Evolutionary conservation across 2,797 vertebrate species (phyloP).

Genomic region (Telmatherina bonti): DNA sequence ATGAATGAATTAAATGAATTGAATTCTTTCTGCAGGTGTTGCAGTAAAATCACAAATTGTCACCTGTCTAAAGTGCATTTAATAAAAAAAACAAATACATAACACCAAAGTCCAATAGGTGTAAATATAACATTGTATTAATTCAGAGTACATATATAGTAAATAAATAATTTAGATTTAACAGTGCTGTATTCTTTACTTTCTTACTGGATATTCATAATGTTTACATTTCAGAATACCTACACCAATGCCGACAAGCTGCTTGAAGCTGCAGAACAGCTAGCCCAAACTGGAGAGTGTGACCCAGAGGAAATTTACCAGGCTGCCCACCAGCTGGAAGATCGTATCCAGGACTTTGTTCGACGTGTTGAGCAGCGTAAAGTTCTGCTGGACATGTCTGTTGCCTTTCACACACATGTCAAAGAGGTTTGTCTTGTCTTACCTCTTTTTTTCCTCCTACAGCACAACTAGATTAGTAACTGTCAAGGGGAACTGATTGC

Average conservation of each 20-base stretch:
- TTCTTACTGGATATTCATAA: constrained; percentile 4
- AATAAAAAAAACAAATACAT: background rate
- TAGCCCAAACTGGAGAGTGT: constrained; percentile 97
- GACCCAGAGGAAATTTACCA: constrained; percentile 99
- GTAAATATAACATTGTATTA: background rate
- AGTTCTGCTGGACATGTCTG: constrained; percentile 97
- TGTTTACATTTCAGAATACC: constrained; percentile 87
- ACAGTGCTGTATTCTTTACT: background rate
- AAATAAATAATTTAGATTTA: background rate
- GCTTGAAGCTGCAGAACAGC: constrained; percentile 95
- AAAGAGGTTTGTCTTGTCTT: constrained; percentile 90
- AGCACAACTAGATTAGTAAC: background rate
- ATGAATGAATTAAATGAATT: constrained; percentile 88
- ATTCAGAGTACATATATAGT: background rate
- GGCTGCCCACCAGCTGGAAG: constrained; percentile 97
- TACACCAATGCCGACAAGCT: constrained; percentile 99
- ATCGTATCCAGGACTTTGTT: constrained; percentile 98
- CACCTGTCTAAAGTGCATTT: background rate
- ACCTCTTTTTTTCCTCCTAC: constrained; percentile 2
- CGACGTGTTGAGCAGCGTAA: constrained; percentile 97
- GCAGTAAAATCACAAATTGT: background rate
- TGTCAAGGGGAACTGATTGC: background rate
- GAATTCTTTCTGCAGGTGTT: background rate
- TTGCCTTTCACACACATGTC: constrained; percentile 97
- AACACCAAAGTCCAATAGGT: too few species aligned